Percentiles rank a stretch among this genome's conserved stretches.
Evolutionary conservation across 2,113 vertebrate genomes (phyloP).

Genomic region (Diadophis punctatus): DNA sequence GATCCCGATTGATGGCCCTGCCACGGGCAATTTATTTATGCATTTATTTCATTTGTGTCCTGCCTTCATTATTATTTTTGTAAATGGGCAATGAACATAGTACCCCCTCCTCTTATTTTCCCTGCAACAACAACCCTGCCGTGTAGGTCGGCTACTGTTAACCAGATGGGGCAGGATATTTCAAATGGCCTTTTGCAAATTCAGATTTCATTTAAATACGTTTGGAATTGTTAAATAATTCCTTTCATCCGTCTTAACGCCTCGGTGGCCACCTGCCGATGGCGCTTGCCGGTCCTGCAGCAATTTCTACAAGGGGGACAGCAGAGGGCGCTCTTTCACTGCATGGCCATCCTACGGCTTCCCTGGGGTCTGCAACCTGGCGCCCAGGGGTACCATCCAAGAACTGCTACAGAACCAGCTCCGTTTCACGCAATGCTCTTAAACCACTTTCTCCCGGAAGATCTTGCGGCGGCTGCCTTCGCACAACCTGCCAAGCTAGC

Average conservation of each 20-base stretch:
- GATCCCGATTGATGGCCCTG: no score
- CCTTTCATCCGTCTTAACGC: background rate
- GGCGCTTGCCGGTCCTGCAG: background rate
- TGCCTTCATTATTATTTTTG: no score
- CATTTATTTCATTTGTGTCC: background rate
- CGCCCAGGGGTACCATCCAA: background rate
- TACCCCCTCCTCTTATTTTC: background rate
- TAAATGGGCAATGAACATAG: no score
- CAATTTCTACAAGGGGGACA: background rate
- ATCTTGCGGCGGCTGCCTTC: background rate
- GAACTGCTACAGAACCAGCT: background rate
- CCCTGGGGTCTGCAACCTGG: background rate
- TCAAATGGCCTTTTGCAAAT: background rate
- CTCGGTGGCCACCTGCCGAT: background rate
- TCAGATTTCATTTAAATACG: background rate
- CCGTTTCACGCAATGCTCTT: background rate
- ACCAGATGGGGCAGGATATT: background rate
- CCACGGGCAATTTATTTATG: background rate
- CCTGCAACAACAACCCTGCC: background rate
- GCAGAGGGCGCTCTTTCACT: background rate
- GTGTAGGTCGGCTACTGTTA: background rate
- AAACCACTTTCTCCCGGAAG: background rate
- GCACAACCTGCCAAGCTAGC: background rate
- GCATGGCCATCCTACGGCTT: rapidly evolving
- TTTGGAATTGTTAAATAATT: background rate